Conservation (phyloP, 2,888 invertebrate species). For the Oasisia sp. region DNA sequence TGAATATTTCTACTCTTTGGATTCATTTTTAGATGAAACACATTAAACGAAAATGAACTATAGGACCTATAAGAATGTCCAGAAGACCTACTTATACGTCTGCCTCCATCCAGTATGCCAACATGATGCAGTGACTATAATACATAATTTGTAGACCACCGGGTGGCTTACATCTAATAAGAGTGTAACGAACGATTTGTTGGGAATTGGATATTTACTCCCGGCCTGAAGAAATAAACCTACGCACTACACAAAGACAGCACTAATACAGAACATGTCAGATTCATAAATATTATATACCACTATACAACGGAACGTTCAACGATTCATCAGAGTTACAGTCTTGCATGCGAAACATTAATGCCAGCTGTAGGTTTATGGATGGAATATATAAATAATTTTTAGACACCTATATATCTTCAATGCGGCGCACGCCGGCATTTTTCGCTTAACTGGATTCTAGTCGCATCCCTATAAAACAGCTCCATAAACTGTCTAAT, state of each 20-base stretch:
- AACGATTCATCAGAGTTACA: neutral
- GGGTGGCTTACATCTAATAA: too few species aligned
- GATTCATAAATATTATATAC: neutral
- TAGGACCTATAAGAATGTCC: too few species aligned
- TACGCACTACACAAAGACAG: neutral
- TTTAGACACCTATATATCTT: conserved; percentile 13
- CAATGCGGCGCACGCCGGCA: neutral
- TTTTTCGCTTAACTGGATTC: neutral
- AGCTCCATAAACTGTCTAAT: neutral
- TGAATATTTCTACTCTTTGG: too few species aligned
- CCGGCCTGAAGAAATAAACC: neutral
- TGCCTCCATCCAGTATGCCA: too few species aligned
- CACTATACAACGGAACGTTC: neutral
- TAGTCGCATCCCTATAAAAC: neutral
- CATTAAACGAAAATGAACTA: too few species aligned
- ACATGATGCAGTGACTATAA: too few species aligned
- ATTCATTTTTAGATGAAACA: too few species aligned
- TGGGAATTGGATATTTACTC: neutral
- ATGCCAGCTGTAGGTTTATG: neutral
- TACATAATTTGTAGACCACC: too few species aligned
- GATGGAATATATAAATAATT: conserved; percentile 3
- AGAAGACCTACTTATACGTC: too few species aligned
- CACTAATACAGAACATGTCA: neutral
- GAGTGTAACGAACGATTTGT: too few species aligned
- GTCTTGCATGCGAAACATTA: neutral